Evolutionary conservation across 2,797 vertebrate genomes (phyloP).

Genomic region (Gallinago stenura): DNA sequence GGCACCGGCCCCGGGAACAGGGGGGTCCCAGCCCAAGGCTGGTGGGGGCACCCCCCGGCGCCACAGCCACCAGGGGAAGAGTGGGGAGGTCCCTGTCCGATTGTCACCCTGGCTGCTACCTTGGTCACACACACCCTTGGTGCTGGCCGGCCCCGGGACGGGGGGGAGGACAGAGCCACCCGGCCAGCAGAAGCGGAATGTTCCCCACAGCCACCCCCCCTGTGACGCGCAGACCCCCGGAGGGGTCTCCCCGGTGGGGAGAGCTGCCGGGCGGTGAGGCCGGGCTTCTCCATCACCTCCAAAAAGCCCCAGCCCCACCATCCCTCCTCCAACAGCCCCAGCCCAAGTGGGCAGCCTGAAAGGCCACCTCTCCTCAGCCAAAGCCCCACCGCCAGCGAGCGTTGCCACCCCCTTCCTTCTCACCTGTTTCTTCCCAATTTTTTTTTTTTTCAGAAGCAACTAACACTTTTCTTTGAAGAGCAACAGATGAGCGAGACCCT

Average conservation of each 20-base stretch:
- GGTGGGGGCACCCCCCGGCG: not conserved
- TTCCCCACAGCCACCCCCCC: not conserved
- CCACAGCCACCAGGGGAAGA: not conserved
- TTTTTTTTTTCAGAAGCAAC: not conserved
- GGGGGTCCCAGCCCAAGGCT: not conserved
- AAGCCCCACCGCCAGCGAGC: not conserved
- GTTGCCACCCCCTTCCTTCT: not conserved
- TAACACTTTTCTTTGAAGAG: conserved; percentile 49
- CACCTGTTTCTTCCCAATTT: conserved; percentile 14
- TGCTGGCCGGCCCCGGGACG: accelerated
- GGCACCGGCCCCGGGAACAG: not conserved
- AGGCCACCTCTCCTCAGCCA: not conserved
- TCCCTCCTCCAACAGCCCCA: not conserved
- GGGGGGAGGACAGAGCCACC: not conserved
- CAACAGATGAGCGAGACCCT: conserved; percentile 59
- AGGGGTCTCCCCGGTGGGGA: accelerated
- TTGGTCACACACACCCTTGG: not conserved
- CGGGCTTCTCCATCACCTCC: accelerated
- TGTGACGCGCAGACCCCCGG: accelerated
- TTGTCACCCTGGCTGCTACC: not conserved
- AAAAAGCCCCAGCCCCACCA: not conserved
- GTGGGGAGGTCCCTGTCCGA: not conserved
- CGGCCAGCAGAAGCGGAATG: not conserved
- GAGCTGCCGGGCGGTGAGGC: not conserved
- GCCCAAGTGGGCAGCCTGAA: not conserved